Conservation (phyloP, 2,888 invertebrate genomes). For the Baronia brevicornis region DNA sequence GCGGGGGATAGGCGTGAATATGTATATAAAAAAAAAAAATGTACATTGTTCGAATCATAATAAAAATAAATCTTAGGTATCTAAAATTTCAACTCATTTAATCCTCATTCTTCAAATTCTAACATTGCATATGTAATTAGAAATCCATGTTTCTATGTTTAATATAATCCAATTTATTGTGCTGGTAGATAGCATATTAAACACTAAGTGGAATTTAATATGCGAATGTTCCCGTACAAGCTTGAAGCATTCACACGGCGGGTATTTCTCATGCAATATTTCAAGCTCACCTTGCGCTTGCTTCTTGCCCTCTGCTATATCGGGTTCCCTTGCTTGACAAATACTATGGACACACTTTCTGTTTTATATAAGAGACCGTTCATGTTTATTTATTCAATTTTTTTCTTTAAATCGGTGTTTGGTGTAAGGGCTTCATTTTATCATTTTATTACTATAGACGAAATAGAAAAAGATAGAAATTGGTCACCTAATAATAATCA, state of each 20-base stretch:
- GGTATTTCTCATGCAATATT: conserved; percentile 33
- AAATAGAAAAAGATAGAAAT: too few relatives aligned
- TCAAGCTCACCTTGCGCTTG: conserved; percentile 41
- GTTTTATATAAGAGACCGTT: not conserved
- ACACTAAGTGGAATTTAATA: conserved; percentile 18
- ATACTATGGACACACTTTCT: conserved; percentile 8
- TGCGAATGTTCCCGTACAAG: conserved; percentile 20
- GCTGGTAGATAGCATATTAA: conserved; percentile 11
- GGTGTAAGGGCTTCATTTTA: too few relatives aligned
- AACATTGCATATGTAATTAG: too few relatives aligned
- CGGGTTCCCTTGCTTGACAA: conserved; percentile 32
- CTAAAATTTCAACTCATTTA: too few relatives aligned
- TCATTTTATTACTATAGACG: too few relatives aligned
- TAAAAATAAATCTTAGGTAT: too few relatives aligned
- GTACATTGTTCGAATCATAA: too few relatives aligned
- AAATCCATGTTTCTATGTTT: too few relatives aligned
- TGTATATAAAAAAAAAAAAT: too few relatives aligned
- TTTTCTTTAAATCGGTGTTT: not conserved
- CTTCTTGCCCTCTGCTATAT: conserved; percentile 42
- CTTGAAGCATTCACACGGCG: conserved; percentile 32
- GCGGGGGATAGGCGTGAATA: too few relatives aligned
- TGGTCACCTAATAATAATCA: too few relatives aligned
- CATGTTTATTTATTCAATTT: not conserved
- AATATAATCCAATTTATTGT: not conserved
- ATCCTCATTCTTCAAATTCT: too few relatives aligned